Percentiles rank a stretch among this genome's conserved stretches.
Conservation (phyloP, 2,797 vertebrate genomes). For the Mormyrops boulengeri region DNA sequence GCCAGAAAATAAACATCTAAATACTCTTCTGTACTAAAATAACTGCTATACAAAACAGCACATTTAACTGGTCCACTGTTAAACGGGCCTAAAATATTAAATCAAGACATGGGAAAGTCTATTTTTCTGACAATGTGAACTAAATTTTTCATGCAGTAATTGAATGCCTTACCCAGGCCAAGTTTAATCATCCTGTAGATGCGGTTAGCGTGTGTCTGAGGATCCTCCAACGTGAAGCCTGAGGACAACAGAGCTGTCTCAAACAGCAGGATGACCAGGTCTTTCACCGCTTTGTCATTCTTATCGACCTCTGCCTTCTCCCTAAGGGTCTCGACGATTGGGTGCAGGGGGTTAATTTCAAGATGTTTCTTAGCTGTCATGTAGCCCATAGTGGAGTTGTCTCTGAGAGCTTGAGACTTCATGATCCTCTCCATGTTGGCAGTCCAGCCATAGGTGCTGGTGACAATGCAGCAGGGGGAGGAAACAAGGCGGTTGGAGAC, state of each 20-base stretch:
- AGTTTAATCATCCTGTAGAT: conserved; percentile 76
- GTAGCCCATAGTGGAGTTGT: conserved; percentile 75
- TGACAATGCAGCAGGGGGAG: conserved; percentile 90
- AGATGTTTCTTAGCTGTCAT: conserved; percentile 76
- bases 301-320: conserved; percentile 74
- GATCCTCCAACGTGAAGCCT: conserved; percentile 69
- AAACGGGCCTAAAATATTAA: neutral
- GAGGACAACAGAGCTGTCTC: conserved; percentile 69
- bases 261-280: conserved; percentile 68
- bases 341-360: conserved; percentile 72
- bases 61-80: neutral
- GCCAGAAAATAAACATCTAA: neutral
- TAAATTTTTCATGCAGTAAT: neutral
- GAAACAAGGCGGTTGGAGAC: conserved; percentile 87
- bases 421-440: conserved; percentile 67
- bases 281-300: conserved; percentile 75
- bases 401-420: conserved; percentile 68
- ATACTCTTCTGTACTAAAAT: neutral
- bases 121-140: neutral
- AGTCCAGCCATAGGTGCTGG: conserved; percentile 79
- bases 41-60: neutral
- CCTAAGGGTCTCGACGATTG: conserved; percentile 69
- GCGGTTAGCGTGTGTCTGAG: conserved; percentile 71
- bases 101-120: neutral
- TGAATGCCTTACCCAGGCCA: conserved; percentile 59